Evolutionary conservation across 64 coral and sea anemone genomes (phyloP), one percentile per base, ranked within the genome.

Genomic region (Montipora efflorescens): DNA sequence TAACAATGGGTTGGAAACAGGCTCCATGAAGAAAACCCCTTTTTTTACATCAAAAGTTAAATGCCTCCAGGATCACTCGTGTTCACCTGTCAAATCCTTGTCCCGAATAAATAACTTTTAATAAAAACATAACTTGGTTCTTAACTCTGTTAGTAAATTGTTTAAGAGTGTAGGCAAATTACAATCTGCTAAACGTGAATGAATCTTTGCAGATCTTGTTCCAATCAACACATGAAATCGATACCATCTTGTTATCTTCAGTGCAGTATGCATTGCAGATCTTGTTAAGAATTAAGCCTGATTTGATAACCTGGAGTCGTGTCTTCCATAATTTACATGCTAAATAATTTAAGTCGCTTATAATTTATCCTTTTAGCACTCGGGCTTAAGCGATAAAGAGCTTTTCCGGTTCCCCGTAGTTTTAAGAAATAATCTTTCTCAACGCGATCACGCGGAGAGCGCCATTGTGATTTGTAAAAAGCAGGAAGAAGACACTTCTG

Each of bases 331-430:
- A 67, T 72, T 86, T 86, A 86, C 82, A 49, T 46, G 82, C 64
- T 86, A 86, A 86, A 86, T 86, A 66, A 72, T 72, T 20, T 86
- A 86, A 86, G 82, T 71, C 67, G 82, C 82, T 86, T 86, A 86
- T n/a, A 72, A 18, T 48, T 72, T 70, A 86, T 69, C 82, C 82
- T 86, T 86, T 86, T 86, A 86, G 66, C 82, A 86, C 82, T 64
- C 82, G 44, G 47, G 44, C 46, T 68, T 21, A 71, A 71, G 82
- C 82, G 82, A 86, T 66, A 86, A 86, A 71, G 50, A 71, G 45
- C 19, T 66, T 51, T 86, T 86, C 82, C 82, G 82, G 82, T 47
- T 70, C 71, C 82, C 82, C 47, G 71, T 16, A 62, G 82, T 18
- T 62, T 21, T 47, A 86, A 72, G 46, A 50, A 86, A 86, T 86